These are phyloP conservation scores for Electrona antarctica DNA, from an alignment of 2,113 vertebrate genomes.

Conservation along the genomic window DNA sequence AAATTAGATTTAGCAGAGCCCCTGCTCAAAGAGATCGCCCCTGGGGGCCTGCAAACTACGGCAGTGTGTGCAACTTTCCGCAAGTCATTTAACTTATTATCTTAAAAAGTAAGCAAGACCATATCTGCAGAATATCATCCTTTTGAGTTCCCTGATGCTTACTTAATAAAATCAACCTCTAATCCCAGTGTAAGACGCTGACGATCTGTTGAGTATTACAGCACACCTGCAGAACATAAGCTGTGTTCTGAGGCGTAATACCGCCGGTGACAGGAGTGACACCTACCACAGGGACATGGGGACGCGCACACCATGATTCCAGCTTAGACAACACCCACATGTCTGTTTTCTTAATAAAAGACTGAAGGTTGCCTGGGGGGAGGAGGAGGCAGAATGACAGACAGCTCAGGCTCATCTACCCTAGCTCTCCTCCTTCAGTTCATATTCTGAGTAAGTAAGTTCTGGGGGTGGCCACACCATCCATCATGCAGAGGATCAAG, in stretches of 20 bases:
- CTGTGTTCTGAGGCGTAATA: conserved; percentile 55
- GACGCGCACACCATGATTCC: conserved; percentile 29
- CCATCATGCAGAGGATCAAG: conserved; percentile 41
- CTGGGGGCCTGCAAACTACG: conserved; percentile 18
- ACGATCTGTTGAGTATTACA: conserved; percentile 57
- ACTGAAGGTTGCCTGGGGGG: conserved; percentile 4
- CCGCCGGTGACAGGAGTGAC: conserved; percentile 44
- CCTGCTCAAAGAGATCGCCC: conserved; percentile 11
- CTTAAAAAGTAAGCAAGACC: conserved; percentile 41
- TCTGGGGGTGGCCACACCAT: conserved; percentile 51
- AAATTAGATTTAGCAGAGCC: conserved; percentile 32
- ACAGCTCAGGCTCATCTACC: conserved; percentile 20
- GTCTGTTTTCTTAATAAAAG: conserved; percentile 39
- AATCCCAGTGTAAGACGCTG: conserved; percentile 63
- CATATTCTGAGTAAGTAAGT: conserved; percentile 42
- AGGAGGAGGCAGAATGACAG: conserved; percentile 43
- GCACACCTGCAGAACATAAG: conserved; percentile 62
- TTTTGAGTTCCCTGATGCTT: conserved; percentile 43
- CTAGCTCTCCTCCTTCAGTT: conserved; percentile 13
- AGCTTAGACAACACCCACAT: conserved; percentile 46
- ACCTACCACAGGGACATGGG: conserved; percentile 32
- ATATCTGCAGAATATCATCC: conserved; percentile 43
- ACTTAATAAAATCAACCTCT: conserved; percentile 62
- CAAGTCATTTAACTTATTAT: conserved; percentile 43
- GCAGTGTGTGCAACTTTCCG: conserved; percentile 30